phyloP scores from a whole-genome alignment of 2,888 invertebrate genomes.

The Griposia aprilina region DNA sequence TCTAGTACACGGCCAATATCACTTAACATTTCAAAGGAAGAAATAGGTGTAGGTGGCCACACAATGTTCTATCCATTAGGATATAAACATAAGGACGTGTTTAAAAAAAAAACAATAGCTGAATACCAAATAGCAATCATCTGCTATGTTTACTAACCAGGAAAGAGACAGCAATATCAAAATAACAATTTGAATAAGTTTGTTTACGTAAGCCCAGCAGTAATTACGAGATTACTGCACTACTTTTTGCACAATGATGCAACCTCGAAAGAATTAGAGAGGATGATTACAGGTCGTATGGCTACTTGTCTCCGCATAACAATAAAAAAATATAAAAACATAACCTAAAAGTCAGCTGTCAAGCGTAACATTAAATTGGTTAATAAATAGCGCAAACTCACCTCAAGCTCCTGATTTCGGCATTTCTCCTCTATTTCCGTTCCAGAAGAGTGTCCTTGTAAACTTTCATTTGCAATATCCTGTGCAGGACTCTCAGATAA shows the following conservation, averaged over 20 bases:
- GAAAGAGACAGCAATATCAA: conserved; percentile 50
- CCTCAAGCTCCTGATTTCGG: conserved; percentile 91
- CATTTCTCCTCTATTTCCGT: conserved; percentile 91
- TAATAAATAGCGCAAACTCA: conserved; percentile 77
- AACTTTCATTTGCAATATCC: conserved; percentile 73
- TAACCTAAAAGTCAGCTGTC: conserved; percentile 85
- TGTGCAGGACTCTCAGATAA: conserved; percentile 93
- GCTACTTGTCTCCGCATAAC: conserved; percentile 49
- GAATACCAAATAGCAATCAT: conserved; percentile 27
- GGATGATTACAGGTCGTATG: conserved; percentile 45
- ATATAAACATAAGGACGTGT: background rate
- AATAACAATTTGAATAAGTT: conserved; percentile 47
- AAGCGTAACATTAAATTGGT: conserved; percentile 63
- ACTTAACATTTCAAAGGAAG: conserved; percentile 2
- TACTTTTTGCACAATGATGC: conserved; percentile 44
- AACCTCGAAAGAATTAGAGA: conserved; percentile 60
- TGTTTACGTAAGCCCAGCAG: conserved; percentile 48
- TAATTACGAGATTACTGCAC: conserved; percentile 33
- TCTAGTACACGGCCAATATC: conserved; percentile 22
- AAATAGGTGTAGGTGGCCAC: conserved; percentile 40
- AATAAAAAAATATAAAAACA: conserved; percentile 81
- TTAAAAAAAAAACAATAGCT: background rate
- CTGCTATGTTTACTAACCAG: conserved; percentile 40
- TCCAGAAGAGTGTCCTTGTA: conserved; percentile 74
- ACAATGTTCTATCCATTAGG: conserved; percentile 26